A percentile compares a stretch with the other conserved stretches of the same genome.
These are phyloP conservation scores for Drosophila kokeensis DNA, from an alignment of 2,888 invertebrate genomes.

Conservation along the genomic window DNA sequence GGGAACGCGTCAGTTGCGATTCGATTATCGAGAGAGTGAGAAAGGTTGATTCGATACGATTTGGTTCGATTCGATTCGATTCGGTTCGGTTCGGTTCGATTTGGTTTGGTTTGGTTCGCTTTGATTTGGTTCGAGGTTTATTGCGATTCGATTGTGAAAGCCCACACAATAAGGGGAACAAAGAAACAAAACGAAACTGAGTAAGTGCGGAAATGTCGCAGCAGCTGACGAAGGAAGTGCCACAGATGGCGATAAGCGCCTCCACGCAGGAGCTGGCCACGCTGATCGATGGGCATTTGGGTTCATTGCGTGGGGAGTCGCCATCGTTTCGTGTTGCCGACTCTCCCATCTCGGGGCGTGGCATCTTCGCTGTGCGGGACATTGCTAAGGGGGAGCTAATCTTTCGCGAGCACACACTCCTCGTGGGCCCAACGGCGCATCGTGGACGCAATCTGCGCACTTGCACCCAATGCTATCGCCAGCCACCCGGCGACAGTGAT, in stretches of 20 bases:
- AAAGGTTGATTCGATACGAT: slow-evolving; percentile 24
- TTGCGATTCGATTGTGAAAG: slow-evolving; percentile 11
- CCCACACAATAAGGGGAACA: not conserved
- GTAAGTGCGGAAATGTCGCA: slow-evolving; percentile 21
- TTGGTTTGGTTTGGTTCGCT: slow-evolving; percentile 12
- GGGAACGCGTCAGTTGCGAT: slow-evolving; percentile 52
- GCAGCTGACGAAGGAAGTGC: slow-evolving; percentile 34
- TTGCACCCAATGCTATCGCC: slow-evolving; percentile 88
- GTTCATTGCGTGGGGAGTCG: slow-evolving; percentile 59
- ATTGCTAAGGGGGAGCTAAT: slow-evolving; percentile 89
- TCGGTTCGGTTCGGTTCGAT: slow-evolving; percentile 25
- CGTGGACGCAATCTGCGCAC: slow-evolving; percentile 86
- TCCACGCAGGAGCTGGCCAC: slow-evolving; percentile 73
- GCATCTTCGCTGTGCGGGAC: slow-evolving; percentile 89
- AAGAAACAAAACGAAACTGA: not conserved
- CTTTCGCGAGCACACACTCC: slow-evolving; percentile 89
- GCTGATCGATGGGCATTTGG: slow-evolving; percentile 79
- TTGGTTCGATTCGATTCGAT: not conserved
- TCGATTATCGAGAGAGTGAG: slow-evolving; percentile 44
- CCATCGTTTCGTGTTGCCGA: slow-evolving; percentile 87
- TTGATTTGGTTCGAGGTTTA: not conserved
- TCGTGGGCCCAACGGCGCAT: slow-evolving; percentile 89
- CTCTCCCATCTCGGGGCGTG: slow-evolving; percentile 89
- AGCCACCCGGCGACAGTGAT: slow-evolving; percentile 80
- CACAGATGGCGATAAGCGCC: slow-evolving; percentile 63